These are phyloP conservation scores for Athene cunicularia DNA, from an alignment of 2,113 vertebrate species.

Conservation along the genomic window DNA sequence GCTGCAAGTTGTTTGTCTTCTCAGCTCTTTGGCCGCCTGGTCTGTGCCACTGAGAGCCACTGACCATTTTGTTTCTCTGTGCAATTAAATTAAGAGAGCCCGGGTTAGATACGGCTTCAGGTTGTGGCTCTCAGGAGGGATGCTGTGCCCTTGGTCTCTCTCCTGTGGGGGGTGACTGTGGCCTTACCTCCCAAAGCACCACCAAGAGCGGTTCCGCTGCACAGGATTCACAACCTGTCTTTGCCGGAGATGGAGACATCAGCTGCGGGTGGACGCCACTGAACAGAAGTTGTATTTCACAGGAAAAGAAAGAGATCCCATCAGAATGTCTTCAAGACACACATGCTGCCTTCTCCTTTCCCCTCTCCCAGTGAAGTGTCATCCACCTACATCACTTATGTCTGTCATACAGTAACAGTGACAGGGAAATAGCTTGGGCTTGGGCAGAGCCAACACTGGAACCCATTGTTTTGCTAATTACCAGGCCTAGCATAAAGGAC, in stretches of 20 bases:
- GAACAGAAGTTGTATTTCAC: neutral
- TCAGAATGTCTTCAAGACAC: neutral
- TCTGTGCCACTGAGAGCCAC: neutral
- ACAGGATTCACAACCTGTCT: neutral
- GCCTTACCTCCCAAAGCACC: neutral
- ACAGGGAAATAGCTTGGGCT: neutral
- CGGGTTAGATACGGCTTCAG: neutral
- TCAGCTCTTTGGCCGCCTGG: fast-evolving
- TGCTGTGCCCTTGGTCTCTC: neutral
- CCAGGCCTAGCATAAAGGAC: too few species aligned
- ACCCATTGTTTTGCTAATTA: neutral
- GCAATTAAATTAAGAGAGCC: neutral
- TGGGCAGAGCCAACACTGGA: neutral
- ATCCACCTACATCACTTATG: neutral
- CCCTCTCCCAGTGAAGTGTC: neutral
- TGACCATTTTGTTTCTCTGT: neutral
- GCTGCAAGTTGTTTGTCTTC: neutral
- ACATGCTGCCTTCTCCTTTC: neutral
- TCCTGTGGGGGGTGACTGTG: neutral
- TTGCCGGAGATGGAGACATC: neutral
- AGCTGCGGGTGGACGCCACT: neutral
- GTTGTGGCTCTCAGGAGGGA: neutral
- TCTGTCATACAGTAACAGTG: neutral
- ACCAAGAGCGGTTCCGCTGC: neutral
- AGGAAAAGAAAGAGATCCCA: neutral